Evolutionary conservation across 2,797 vertebrate species (phyloP).

Genomic region (Psittacula derbiana): DNA sequence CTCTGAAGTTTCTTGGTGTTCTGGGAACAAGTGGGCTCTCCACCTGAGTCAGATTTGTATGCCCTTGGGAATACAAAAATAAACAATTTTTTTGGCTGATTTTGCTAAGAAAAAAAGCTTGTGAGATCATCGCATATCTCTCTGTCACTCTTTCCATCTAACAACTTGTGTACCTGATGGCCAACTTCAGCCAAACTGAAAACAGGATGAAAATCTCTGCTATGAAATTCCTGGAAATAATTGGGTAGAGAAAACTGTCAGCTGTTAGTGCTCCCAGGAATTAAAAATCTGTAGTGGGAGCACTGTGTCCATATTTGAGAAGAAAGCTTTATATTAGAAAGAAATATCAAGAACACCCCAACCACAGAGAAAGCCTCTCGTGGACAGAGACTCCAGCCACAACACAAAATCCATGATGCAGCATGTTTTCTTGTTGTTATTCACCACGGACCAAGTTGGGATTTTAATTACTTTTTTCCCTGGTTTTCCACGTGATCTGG

Average conservation of each 20-base stretch:
- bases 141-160: not conserved
- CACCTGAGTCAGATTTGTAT: not conserved
- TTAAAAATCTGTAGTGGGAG: not conserved
- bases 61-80: not conserved
- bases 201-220: not conserved
- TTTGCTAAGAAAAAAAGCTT: not conserved
- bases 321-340: not conserved
- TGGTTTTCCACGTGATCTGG: not conserved
- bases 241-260: not conserved
- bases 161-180: not conserved
- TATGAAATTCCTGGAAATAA: not conserved
- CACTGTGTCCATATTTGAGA: not conserved
- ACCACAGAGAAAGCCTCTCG: not conserved
- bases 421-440: not conserved
- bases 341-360: not conserved
- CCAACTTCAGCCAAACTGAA: not conserved
- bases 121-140: not conserved
- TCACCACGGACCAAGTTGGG: not conserved
- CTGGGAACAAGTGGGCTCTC: not conserved
- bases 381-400: not conserved
- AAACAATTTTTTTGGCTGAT: not conserved
- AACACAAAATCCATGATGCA: not conserved
- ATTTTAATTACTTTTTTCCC: not conserved
- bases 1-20: slow-evolving; percentile 1
- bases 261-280: not conserved